phyloP scores from a whole-genome alignment of 23 tunicate species.

The Ciona savignyi region DNA sequence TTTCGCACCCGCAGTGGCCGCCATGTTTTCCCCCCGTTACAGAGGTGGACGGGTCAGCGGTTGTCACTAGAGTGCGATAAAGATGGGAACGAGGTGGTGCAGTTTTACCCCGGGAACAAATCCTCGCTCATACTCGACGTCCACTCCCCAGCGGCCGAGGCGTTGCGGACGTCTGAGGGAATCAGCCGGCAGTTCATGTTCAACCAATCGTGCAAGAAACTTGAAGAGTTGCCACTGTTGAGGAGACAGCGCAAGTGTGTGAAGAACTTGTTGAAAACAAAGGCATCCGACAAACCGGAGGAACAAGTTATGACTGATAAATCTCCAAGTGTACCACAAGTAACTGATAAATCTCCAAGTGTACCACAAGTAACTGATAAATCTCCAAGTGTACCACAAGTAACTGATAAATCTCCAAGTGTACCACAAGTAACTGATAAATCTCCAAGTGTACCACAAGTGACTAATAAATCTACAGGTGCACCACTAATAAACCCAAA shows the following conservation, averaged over 20 bases:
- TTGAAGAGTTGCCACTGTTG: not conserved
- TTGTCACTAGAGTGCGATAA: constrained; percentile 25
- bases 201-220: not conserved
- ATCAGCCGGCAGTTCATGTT: not conserved
- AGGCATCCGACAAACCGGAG: not conserved
- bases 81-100: constrained; percentile 20
- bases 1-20: constrained; percentile 36
- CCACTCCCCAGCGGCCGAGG: not conserved
- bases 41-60: constrained; percentile 42
- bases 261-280: not conserved
- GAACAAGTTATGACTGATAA: not conserved
- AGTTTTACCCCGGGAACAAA: constrained; percentile 23
- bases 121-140: not conserved
- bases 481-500: not conserved
- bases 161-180: not conserved
- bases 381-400: not conserved
- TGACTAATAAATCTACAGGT: not conserved
- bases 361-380: not conserved
- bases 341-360: not conserved
- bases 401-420: not conserved
- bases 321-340: not conserved
- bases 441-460: no score
- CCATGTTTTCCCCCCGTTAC: constrained; percentile 38
- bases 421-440: not conserved
- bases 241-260: not conserved